A percentile compares a stretch with the other conserved stretches of the same genome.
Conservation (phyloP, 2,888 invertebrate genomes). For the Odontocerum albicorne region DNA sequence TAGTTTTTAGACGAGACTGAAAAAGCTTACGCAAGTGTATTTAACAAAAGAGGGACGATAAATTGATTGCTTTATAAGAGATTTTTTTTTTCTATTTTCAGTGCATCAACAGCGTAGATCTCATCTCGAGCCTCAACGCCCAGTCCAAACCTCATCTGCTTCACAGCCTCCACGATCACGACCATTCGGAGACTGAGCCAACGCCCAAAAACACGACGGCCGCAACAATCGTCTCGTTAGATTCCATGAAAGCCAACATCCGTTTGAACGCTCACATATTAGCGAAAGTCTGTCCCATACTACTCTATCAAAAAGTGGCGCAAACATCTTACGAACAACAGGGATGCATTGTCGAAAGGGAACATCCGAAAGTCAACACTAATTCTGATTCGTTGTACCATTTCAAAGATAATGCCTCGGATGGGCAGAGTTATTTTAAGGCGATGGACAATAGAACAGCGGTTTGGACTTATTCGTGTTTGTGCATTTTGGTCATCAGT, state of each 20-base stretch:
- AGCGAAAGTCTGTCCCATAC: conserved; percentile 65
- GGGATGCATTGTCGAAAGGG: conserved; percentile 58
- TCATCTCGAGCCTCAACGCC: conserved; percentile 44
- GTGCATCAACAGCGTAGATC: conserved; percentile 54
- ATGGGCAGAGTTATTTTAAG: conserved; percentile 35
- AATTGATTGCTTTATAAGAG: too few relatives aligned
- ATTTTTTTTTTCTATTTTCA: conserved; percentile 41
- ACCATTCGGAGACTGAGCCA: conserved; percentile 42
- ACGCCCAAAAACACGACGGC: conserved; percentile 28
- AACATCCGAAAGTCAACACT: conserved; percentile 39
- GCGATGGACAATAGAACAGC: conserved; percentile 47
- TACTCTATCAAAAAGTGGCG: conserved; percentile 66
- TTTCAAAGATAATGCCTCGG: conserved; percentile 36
- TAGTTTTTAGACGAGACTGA: too few relatives aligned
- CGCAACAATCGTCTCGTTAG: conserved; percentile 18
- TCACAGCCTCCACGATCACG: conserved; percentile 40
- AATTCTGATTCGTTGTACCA: conserved; percentile 39
- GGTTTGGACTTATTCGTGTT: conserved; percentile 84
- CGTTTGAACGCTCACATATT: conserved; percentile 41
- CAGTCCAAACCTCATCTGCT: conserved; percentile 15
- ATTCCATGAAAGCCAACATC: conserved; percentile 17
- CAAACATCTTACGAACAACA: conserved; percentile 55
- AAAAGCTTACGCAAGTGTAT: too few relatives aligned
- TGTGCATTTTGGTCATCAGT: conserved; percentile 82
- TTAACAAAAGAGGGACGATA: too few relatives aligned